Conservation (phyloP, 2,797 vertebrate genomes). For the Sebastes melanostomus region DNA sequence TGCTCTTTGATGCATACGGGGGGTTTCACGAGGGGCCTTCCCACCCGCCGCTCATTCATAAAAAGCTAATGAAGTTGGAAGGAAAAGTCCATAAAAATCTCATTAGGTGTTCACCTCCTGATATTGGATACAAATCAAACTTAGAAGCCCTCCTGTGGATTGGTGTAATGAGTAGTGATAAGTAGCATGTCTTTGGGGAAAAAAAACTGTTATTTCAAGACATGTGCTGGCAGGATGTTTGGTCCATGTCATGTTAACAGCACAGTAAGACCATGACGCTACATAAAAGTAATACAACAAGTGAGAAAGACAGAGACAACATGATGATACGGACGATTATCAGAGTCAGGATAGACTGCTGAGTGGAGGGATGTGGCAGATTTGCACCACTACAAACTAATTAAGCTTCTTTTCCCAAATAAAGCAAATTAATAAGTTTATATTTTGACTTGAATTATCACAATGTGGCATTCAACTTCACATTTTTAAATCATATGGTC, state of each 20-base stretch:
- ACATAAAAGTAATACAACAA: slow-evolving; percentile 14
- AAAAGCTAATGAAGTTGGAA: slow-evolving; percentile 82
- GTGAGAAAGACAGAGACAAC: neutral
- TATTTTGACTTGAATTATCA: neutral
- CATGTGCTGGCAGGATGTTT: slow-evolving; percentile 34
- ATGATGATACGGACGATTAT: neutral
- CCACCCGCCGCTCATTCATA: slow-evolving; percentile 72
- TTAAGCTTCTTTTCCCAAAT: neutral
- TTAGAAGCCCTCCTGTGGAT: slow-evolving; percentile 73
- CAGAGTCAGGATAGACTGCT: neutral
- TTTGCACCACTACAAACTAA: neutral
- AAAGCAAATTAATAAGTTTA: neutral
- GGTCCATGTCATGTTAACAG: slow-evolving; percentile 34
- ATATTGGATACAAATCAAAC: slow-evolving; percentile 79
- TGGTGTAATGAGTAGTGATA: slow-evolving; percentile 66
- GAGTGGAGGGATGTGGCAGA: neutral
- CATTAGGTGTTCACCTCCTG: slow-evolving; percentile 75
- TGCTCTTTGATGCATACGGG: slow-evolving; percentile 65
- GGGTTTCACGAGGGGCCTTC: slow-evolving; percentile 46
- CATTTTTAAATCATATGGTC: neutral
- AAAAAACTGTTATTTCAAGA: slow-evolving; percentile 32
- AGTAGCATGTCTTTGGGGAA: slow-evolving; percentile 50
- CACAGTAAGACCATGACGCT: slow-evolving; percentile 10
- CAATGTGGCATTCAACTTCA: neutral
- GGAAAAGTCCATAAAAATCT: slow-evolving; percentile 81